Evolutionary conservation across 2,888 invertebrate genomes (phyloP), one percentile per base, ranked within the genome.

Genomic region (Eupsilia transversa): DNA sequence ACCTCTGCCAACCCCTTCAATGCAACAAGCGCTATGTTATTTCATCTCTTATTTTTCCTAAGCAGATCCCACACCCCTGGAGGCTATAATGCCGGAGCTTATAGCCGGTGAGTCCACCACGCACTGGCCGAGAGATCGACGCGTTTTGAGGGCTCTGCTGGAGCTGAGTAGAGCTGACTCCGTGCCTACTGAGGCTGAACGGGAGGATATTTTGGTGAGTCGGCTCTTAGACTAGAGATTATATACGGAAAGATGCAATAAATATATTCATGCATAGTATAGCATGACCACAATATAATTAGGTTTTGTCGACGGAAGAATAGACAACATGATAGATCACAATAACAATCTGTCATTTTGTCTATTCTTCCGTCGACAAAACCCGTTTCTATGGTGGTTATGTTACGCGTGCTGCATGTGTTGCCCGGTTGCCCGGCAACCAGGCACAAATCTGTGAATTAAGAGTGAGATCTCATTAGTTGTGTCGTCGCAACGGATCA

Each of bases 131-230:
- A 97, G 97, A 0, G 98, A 98, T 92, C 97, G 97, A 4, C 97
- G 98, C 83, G 97, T 97, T 46, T 92, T 98, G 69, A 97, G 97
- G 85, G 95, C 98, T 46, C 94, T 98, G 43, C 95, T 98, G 65
- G 98, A 98, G 87, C 97, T 98, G 12, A 98, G 98, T 69, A 74
- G 86, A 61, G 74, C 87, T 17, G 86, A 87, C 49, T 77, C 98
- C 97, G 68, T 97, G 3, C 91, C 90, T 12, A 84, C 90, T 0
- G 92, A 91, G 27, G 87, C 81, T 33, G 89, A 90, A 4, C 88
- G 88, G 10, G 84, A 91, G 41, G 89, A 91, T 46, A 74, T 74
- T 33, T 46, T 92, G 89, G 94, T 94, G 63, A 65, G 65, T 27
- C 20, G 10, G 12, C 17, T 54, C 10, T n/a, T 27, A 30, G 6